Evolutionary conservation across 2,888 invertebrate genomes (phyloP), one percentile per base, ranked within the genome.

Genomic region (Tromatobia lineatoria): DNA sequence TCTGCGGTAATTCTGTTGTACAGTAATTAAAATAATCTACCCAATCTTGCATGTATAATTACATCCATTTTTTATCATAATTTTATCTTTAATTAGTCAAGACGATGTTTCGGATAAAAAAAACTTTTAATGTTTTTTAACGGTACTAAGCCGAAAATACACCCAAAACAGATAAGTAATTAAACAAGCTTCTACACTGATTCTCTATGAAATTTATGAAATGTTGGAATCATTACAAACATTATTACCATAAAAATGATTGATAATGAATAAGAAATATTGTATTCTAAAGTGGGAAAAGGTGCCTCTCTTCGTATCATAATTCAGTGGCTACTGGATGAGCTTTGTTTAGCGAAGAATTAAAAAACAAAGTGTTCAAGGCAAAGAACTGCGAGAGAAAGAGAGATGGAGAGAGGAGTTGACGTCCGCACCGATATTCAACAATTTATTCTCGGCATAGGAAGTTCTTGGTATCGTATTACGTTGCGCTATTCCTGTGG

Each of bases 401-500:
- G 67, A 59, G 59, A 50, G 18, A 66, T 15, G 47, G 15, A 20
- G 15, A 20, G 73, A 77, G 50, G 57, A 75, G 42, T 80, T 70
- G 66, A 47, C 57, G 47, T 67, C 59, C 42, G 81, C 67, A 75
- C 80, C 80, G 86, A 85, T 87, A 89, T 89, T 88, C 86, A 88
- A 83, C 85, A 85, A 85, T 85, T 85, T 88, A 88, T 88, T 88
- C 88, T 88, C 86, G 89, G 87, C 87, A 88, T 89, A 87, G 88
- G 82, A 87, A 89, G 88, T 88, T 87, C 85, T 86, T 83, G 84
- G 88, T 88, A 89, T 90, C 89, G 88, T 87, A 87, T 90, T 90
- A 89, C 90, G 83, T 85, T 88, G 89, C 88, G 89, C 90, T 90
- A 90, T 90, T 90, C 88, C 89, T 88, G 90, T 88, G 87, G 83